Evolutionary conservation across 2,113 vertebrate species (phyloP), one percentile per base, ranked within the genome.

Genomic region (Penelope pileata): DNA sequence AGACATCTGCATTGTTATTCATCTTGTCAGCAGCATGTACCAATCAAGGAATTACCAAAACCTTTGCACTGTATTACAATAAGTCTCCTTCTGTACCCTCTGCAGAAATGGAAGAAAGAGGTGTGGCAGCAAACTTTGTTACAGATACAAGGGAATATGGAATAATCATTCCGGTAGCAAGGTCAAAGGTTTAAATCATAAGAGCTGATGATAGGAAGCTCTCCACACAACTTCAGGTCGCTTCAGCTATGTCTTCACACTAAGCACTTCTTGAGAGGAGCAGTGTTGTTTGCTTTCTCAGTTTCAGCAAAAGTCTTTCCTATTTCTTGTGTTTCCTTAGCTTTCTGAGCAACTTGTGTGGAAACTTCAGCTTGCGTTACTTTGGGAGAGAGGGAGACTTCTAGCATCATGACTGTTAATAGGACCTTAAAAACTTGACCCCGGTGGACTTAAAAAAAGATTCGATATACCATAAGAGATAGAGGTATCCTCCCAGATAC

Each of bases 181-280:
- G 80, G 66, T 58, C 18, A 66, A 50, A 42, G n/a, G 6, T 74
- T 81, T 58, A 12, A 63, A 17, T 26, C 40, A 4, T 18, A 50
- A 18, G 22, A 85, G 16, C 10, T 66, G 81, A 23, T 48, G 43
- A 26, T 30, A 19, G 36, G 9, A 70, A 68, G 23, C 64, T 89
- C 51, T 63, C 13, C 0, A 0, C 17, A 12, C 54, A 38, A 34
- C n/a, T 74, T 58, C 4, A 66, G 32, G 18, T 29, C 27, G 14
- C 50, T 75, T 40, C 16, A 63, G 34, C 11, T n/a, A 17, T 1
- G 1, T 56, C n/a, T 79, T 76, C 23, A 23, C 5, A 29, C 38
- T 6, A 54, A 54, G 32, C 3, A 56, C 22, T 53, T 32, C 30
- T 38, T 29, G 30, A 51, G 29, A 79, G 23, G 9, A 83, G n/a